Evolutionary conservation across 2,113 vertebrate species (phyloP).

Genomic region (Callithrix jacchus): DNA sequence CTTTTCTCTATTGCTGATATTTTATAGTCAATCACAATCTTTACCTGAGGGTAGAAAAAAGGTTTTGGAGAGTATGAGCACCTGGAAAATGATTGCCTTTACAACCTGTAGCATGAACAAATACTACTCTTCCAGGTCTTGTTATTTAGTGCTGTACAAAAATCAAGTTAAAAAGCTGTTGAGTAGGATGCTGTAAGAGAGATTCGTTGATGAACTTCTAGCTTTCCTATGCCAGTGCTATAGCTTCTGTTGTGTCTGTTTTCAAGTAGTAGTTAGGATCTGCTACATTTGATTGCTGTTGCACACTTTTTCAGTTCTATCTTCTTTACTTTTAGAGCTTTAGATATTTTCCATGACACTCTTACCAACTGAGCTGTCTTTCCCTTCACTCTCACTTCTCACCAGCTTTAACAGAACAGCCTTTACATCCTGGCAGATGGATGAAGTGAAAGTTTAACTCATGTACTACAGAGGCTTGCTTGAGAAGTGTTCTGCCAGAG

Average conservation of each 20-base stretch:
- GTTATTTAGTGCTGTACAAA: neutral
- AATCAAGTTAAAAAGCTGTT: neutral
- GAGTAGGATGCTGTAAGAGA: neutral
- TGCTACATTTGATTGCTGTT: neutral
- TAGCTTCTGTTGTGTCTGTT: neutral
- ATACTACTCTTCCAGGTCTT: neutral
- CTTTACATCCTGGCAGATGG: neutral
- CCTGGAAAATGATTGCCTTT: constrained; percentile 1
- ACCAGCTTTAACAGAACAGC: neutral
- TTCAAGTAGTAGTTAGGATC: neutral
- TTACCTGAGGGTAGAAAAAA: neutral
- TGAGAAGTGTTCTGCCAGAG: neutral
- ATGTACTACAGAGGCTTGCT: neutral
- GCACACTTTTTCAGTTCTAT: neutral
- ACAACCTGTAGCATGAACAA: neutral
- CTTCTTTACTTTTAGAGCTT: neutral
- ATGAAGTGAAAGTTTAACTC: neutral
- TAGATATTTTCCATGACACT: neutral
- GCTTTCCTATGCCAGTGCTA: neutral
- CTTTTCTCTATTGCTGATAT: neutral
- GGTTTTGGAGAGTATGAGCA: neutral
- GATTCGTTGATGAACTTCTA: neutral
- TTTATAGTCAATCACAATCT: constrained; percentile 1
- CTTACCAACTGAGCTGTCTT: neutral
- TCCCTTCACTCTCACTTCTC: neutral